These are phyloP conservation scores for Ericerus pela DNA, from an alignment of 1,140 invertebrate species.

Conservation along the genomic window DNA sequence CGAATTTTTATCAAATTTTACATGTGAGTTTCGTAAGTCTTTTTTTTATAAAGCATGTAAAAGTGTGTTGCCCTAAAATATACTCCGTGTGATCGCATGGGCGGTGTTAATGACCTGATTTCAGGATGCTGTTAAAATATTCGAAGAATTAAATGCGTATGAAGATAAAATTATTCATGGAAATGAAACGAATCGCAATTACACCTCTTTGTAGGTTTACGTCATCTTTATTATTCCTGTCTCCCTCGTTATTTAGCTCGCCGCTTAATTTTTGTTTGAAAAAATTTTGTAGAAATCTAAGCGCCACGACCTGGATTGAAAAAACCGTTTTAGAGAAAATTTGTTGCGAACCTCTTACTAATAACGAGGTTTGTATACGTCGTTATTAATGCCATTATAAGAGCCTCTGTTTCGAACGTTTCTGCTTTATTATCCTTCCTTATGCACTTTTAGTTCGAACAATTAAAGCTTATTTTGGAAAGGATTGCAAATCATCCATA, in stretches of 20 bases:
- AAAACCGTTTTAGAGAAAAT: background rate
- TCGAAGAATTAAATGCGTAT: slow-evolving; percentile 47
- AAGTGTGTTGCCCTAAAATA: background rate
- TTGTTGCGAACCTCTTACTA: background rate
- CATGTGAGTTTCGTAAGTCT: slow-evolving; percentile 44
- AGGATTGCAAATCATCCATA: slow-evolving; percentile 55
- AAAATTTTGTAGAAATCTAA: background rate
- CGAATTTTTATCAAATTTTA: slow-evolving; percentile 67
- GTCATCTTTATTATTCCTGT: background rate
- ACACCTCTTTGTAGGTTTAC: slow-evolving; percentile 27
- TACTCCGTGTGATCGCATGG: background rate
- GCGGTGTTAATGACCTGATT: slow-evolving; percentile 16
- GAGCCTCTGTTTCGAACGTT: background rate
- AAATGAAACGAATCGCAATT: slow-evolving; percentile 40
- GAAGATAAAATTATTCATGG: slow-evolving; percentile 50
- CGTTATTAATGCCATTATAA: background rate
- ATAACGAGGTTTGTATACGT: background rate
- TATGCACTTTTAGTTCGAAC: slow-evolving; percentile 42
- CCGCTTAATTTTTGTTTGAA: background rate
- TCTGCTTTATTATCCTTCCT: slow-evolving; percentile 5
- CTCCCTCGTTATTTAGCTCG: background rate
- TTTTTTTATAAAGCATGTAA: slow-evolving; percentile 12
- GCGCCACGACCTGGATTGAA: background rate
- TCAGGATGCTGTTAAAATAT: slow-evolving; percentile 44
- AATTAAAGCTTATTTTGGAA: slow-evolving; percentile 56